phyloP scores from a whole-genome alignment of 2,113 vertebrate species.

The Argyrosomus japonicus region DNA sequence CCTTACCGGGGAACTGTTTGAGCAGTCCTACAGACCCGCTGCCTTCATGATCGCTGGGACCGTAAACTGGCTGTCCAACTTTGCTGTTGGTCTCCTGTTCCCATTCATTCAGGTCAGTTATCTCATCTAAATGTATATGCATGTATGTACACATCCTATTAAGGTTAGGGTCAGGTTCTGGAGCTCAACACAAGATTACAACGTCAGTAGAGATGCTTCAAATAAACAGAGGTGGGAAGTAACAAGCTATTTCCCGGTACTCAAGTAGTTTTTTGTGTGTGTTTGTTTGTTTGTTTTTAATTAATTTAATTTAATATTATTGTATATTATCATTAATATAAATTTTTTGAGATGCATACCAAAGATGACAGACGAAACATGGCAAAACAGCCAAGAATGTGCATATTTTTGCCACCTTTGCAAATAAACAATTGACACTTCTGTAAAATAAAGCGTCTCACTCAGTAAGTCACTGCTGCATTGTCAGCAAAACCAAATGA shows the following conservation, averaged over 20 bases:
- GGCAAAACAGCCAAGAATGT: too few relatives aligned
- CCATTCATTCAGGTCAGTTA: constrained; percentile 93
- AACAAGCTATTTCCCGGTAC: too few relatives aligned
- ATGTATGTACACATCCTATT: background rate
- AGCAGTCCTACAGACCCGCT: constrained; percentile 89
- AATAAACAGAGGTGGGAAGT: background rate
- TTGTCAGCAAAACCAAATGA: background rate
- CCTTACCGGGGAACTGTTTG: constrained; percentile 93
- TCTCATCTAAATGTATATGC: background rate
- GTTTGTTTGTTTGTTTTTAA: too few relatives aligned
- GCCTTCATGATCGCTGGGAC: constrained; percentile 93
- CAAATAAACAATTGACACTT: background rate
- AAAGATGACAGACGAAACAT: too few relatives aligned
- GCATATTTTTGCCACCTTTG: too few relatives aligned
- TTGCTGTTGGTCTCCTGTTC: constrained; percentile 91
- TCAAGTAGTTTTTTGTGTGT: too few relatives aligned
- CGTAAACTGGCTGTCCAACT: constrained; percentile 95
- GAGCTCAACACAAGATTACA: background rate
- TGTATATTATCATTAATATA: too few relatives aligned
- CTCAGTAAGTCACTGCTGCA: background rate
- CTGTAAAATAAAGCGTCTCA: background rate
- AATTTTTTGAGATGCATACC: too few relatives aligned
- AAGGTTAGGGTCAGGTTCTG: background rate
- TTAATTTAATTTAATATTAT: too few relatives aligned
- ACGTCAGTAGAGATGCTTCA: background rate